Evolutionary conservation across 2,888 invertebrate species (phyloP), one percentile per base, ranked within the genome.

Genomic region (Acheta domesticus): DNA sequence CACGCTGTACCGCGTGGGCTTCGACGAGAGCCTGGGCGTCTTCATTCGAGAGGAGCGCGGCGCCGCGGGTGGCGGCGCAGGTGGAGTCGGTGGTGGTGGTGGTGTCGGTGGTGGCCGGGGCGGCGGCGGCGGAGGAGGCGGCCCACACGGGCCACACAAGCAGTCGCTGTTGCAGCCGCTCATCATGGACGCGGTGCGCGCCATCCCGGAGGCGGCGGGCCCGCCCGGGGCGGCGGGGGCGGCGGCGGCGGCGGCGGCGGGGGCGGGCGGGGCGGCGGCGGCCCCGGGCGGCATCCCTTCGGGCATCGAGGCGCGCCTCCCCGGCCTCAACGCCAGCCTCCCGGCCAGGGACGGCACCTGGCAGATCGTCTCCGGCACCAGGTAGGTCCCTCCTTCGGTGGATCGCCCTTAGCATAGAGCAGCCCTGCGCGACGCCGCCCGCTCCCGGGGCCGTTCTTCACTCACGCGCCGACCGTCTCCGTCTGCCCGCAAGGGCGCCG

Each of bases 321-420:
- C 80, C 16, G 74, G 62, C 20, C 23, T 77, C 21, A 78, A 49
- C 4, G 76, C 75, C 79, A 81, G 82, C 80, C 89, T 91, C 76
- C 89, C 90, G 83, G 91, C 94, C 81, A 91, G 90, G 79, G 93
- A 94, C 85, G 95, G 93, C 73, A 91, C 91, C 81, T 95, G 95
- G 95, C 93, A 95, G 86, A 91, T 91, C 75, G 93, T 94, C 75
- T 91, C 91, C 76, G 92, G 93, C 80, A 93, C 93, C 80, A 92
- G 91, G 93, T 93, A 86, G 86, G 84, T 83, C 36, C 76, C 23
- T 16, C 2, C 36, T 19, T 75, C 76, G 0, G 23, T 23, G n/a
- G n/a, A n/a, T n/a, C n/a, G n/a, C n/a, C n/a, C n/a, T n/a, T n/a
- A n/a, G n/a, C n/a, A n/a, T n/a, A n/a, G n/a, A n/a, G n/a, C n/a